These are phyloP conservation scores for Nesogale talazaci DNA, from an alignment of 2,113 vertebrate species.

Conservation along the genomic window DNA sequence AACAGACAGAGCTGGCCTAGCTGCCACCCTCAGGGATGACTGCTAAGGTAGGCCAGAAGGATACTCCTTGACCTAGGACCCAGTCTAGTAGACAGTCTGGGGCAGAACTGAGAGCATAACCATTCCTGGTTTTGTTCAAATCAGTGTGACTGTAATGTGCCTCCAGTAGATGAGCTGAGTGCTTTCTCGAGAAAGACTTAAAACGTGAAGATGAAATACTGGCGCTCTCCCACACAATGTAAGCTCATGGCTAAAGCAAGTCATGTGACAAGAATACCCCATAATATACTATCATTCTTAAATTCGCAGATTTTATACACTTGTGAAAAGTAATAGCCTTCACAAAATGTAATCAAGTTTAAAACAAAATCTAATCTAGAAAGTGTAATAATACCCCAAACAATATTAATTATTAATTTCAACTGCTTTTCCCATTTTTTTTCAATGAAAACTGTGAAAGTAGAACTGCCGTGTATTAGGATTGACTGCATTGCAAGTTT, in stretches of 20 bases:
- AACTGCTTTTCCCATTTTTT: background rate
- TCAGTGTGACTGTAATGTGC: background rate
- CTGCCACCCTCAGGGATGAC: background rate
- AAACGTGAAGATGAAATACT: background rate
- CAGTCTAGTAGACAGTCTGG: background rate
- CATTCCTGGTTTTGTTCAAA: background rate
- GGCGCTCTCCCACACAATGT: background rate
- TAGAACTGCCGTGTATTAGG: background rate
- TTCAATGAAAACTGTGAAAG: background rate
- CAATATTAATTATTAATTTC: background rate
- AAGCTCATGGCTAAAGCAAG: background rate
- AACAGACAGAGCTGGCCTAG: background rate
- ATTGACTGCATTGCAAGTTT: conserved; percentile 33
- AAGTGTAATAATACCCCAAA: background rate
- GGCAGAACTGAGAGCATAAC: background rate
- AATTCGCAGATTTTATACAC: too few relatives aligned
- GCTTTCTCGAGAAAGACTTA: conserved; percentile 21
- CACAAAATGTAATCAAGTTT: too few relatives aligned
- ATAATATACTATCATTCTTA: background rate
- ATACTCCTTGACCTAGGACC: background rate
- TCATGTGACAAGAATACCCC: background rate
- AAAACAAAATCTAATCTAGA: background rate
- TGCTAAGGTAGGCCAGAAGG: background rate
- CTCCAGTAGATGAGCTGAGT: background rate
- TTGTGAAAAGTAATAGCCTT: too few relatives aligned